These are phyloP conservation scores for Berghia stephanieae DNA, from an alignment of 1,140 invertebrate species.

Conservation along the genomic window DNA sequence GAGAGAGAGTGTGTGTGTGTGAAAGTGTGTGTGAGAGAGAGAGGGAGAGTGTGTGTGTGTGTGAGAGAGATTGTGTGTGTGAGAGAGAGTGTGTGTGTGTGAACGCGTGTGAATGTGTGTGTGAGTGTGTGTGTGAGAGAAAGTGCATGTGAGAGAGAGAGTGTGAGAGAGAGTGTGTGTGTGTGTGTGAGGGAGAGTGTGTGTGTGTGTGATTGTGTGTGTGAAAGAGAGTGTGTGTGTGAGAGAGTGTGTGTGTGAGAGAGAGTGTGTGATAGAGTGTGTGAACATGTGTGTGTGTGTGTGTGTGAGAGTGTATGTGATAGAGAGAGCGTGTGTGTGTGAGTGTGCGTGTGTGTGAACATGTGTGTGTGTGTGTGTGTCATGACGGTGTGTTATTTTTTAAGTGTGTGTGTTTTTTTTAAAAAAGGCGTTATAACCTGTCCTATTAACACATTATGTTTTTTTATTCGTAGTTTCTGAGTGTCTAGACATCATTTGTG, in stretches of 20 bases:
- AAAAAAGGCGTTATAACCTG: too few species aligned
- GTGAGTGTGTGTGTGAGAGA: not conserved
- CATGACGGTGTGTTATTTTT: too few species aligned
- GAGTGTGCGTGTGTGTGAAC: slow-evolving; percentile 22
- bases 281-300: slow-evolving; percentile 3
- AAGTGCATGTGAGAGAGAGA: not conserved
- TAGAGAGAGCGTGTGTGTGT: slow-evolving; percentile 19
- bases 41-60: not conserved
- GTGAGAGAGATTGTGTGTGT: not conserved
- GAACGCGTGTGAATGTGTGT: not conserved
- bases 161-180: slow-evolving; percentile 16
- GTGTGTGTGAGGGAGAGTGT: not conserved
- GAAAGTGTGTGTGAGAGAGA: not conserved
- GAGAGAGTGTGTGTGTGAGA: slow-evolving; percentile 18
- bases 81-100: not conserved
- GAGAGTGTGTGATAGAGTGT: slow-evolving; percentile 16
- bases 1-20: not conserved
- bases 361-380: slow-evolving; percentile 21
- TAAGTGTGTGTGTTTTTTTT: too few species aligned
- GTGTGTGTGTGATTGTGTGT: not conserved
- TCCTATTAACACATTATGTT: too few species aligned
- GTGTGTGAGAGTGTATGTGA: slow-evolving; percentile 21
- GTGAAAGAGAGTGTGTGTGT: slow-evolving; percentile 8
- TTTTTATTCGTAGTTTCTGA: too few species aligned
- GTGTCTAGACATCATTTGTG: too few species aligned